phyloP scores from a whole-genome alignment of 2,797 vertebrate species.

The Brachyrhaphis roseni region DNA sequence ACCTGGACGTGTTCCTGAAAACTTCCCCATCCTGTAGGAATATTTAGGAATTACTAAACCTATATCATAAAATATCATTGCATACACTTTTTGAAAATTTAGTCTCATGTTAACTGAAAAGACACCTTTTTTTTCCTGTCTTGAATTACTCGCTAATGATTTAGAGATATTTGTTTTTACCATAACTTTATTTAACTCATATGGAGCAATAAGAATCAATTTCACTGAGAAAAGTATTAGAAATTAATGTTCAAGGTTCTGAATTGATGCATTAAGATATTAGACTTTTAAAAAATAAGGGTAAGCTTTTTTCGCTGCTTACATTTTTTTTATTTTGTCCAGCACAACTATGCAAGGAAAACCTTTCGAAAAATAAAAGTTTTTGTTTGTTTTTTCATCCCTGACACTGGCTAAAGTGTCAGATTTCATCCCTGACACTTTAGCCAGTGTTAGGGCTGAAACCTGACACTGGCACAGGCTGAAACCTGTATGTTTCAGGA shows the following conservation, averaged over 20 bases:
- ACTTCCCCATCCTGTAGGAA: slow-evolving; percentile 47
- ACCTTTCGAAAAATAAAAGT: not conserved
- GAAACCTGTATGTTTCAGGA: not conserved
- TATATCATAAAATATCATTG: not conserved
- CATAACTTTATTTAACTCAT: not conserved
- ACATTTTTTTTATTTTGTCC: not conserved
- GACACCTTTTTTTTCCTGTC: accelerated
- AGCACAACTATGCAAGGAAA: not conserved
- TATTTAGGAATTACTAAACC: not conserved
- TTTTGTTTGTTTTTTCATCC: not conserved
- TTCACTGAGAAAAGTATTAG: not conserved
- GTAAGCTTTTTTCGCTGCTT: too few relatives aligned
- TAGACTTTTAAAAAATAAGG: not conserved
- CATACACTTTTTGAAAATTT: not conserved
- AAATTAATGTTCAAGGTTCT: not conserved
- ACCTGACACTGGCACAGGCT: not conserved
- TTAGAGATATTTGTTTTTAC: not conserved
- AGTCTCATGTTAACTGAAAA: not conserved
- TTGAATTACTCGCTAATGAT: not conserved
- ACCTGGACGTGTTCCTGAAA: not conserved
- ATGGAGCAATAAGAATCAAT: not conserved
- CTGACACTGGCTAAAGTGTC: not conserved
- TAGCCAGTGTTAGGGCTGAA: too few relatives aligned
- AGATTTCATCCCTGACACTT: not conserved
- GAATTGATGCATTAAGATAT: not conserved